phyloP scores from a whole-genome alignment of 1,140 invertebrate genomes.

The Monochamus saltuarius region DNA sequence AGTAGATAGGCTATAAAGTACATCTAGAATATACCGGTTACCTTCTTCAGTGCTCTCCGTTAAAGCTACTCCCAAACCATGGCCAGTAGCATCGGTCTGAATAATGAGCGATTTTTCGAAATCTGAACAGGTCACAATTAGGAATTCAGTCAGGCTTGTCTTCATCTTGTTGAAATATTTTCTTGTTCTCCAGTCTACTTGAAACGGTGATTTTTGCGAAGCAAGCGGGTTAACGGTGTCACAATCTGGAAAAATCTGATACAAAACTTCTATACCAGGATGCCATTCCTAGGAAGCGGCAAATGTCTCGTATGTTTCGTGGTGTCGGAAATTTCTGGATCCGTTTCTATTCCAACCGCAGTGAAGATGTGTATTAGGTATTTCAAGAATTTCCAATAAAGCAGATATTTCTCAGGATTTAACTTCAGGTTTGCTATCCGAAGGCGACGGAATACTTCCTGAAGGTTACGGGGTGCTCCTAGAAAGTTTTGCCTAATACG shows the following conservation, averaged over 20 bases:
- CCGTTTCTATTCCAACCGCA: neutral
- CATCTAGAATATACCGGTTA: conserved; percentile 51
- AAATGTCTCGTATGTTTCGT: conserved; percentile 1
- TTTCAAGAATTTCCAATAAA: neutral
- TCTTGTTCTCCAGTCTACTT: conserved; percentile 5
- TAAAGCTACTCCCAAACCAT: neutral
- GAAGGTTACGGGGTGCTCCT: neutral
- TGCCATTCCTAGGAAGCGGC: conserved; percentile 38
- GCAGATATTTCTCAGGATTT: neutral
- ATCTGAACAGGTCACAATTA: conserved; percentile 1
- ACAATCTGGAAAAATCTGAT: conserved; percentile 38
- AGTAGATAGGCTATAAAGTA: conserved; percentile 30
- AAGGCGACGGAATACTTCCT: too few relatives aligned
- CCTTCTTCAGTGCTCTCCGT: conserved; percentile 33
- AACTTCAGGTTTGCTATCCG: neutral
- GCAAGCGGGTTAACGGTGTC: conserved; percentile 41
- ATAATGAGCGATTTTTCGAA: conserved; percentile 1
- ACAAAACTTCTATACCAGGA: conserved; percentile 51
- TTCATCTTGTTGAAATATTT: conserved; percentile 8
- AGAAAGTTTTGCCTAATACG: conserved; percentile 13
- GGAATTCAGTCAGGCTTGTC: neutral
- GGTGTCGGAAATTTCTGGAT: neutral
- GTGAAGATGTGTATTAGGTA: neutral
- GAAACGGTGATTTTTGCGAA: conserved; percentile 11
- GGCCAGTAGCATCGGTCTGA: neutral